Base-by-base conservation (phyloP, 2,113 vertebrate species). In the Chionis minor region DNA sequence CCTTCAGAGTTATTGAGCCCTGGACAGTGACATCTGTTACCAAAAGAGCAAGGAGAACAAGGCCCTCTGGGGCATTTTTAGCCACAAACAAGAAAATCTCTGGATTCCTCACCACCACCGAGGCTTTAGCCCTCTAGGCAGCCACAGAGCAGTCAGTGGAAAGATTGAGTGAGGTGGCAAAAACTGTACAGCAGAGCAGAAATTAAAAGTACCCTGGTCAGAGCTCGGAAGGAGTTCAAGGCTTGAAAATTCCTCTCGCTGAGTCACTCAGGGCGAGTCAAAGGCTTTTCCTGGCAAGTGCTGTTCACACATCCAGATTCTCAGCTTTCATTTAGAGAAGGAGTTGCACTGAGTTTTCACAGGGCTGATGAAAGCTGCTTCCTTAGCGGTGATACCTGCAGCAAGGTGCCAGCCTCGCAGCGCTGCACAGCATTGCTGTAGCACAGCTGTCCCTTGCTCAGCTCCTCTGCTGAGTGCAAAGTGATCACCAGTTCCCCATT, bases 101-200 rank as follows among this genome's bases (percentile, higher is more conserved):
- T 38, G 77, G 62, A 40, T 81, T 90, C 47, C 21, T 94, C 13
- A 33, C 52, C 52, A 88, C 86, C 69, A 55, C 86, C 91, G 77
- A 88, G 56, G 77, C 47, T 88, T 94, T 40, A 92, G 49, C n/a
- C 78, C 61, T 92, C 85, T 40, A 59, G 91, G 66, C 91, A 94
- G 17, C 73, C 58, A 88, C 67, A 78, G 58, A 77, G 51, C 66
- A 95, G 71, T 62, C 88, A 84, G n/a, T 74, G 72, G 96, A 97
- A 97, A 96, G 75, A 96, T 27, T 90, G 88, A 92, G n/a, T 63
- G 88, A 92, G 67, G 82, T 92, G 72, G 56, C 86, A 96, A 92
- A 94, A 91, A 56, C 72, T 77, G 67, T 86, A 45, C 75, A 92
- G 42, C 65, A 63, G 92, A 88, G 82, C 88, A 90, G 75, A 94